Conservation (phyloP, 2,888 invertebrate species). For the Phasia obesa region DNA sequence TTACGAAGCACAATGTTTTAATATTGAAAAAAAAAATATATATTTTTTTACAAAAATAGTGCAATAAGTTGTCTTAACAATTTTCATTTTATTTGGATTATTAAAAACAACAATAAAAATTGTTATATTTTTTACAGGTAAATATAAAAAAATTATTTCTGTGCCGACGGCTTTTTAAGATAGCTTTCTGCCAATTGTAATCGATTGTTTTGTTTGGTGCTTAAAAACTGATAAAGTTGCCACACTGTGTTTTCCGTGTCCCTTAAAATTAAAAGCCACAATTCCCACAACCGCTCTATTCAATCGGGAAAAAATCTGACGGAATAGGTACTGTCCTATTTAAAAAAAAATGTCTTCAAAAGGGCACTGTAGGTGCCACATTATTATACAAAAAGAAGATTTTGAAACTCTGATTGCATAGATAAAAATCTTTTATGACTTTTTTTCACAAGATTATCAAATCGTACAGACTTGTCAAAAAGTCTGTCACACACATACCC, state of each 20-base stretch:
- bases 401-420: too few species aligned
- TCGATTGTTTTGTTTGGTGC: slow-evolving; percentile 2
- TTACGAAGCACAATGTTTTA: slow-evolving; percentile 7
- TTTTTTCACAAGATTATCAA: too few species aligned
- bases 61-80: slow-evolving; percentile 55
- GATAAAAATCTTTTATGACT: too few species aligned
- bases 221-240: slow-evolving; percentile 2
- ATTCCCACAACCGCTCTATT: too few species aligned
- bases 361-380: too few species aligned
- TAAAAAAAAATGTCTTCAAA: too few species aligned
- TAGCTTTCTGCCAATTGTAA: not conserved
- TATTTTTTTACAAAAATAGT: slow-evolving; percentile 35
- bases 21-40: not conserved
- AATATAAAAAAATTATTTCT: not conserved
- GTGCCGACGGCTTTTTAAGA: slow-evolving; percentile 36
- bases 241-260: not conserved
- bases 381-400: too few species aligned
- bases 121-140: slow-evolving; percentile 30
- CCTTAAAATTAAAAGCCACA: too few species aligned
- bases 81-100: slow-evolving; percentile 50
- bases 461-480: too few species aligned
- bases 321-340: too few species aligned
- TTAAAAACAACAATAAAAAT: not conserved
- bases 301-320: too few species aligned
- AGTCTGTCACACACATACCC: too few species aligned